Conservation (phyloP, 92 coral and sea anemone genomes). For the Anthopleura xanthogrammica region DNA sequence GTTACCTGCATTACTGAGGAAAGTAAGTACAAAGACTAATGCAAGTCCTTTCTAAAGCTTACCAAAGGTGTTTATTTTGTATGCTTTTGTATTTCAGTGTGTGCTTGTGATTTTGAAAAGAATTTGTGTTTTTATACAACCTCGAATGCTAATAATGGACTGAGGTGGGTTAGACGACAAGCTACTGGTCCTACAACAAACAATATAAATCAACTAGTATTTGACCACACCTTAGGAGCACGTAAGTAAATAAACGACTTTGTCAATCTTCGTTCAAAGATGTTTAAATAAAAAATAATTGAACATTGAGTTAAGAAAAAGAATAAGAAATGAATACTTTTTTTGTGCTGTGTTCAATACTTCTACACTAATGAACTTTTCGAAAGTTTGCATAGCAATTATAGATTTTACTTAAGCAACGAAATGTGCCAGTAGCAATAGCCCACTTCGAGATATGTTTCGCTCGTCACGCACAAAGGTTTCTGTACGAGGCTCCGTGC, state of each 20-base stretch:
- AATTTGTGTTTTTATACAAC: conserved; percentile 15
- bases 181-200: not conserved
- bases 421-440: too few species aligned
- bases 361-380: not conserved
- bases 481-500: too few species aligned
- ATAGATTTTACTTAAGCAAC: too few species aligned
- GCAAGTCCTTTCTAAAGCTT: too few species aligned
- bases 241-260: not conserved
- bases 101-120: conserved; percentile 26
- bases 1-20: conserved; percentile 15
- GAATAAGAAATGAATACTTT: too few species aligned
- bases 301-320: too few species aligned
- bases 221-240: conserved; percentile 6
- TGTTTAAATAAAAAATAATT: too few species aligned
- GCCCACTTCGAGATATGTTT: too few species aligned
- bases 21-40: not conserved
- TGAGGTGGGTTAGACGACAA: not conserved
- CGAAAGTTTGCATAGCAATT: not conserved
- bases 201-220: not conserved
- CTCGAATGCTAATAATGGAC: not conserved
- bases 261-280: too few species aligned
- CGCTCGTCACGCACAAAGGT: too few species aligned
- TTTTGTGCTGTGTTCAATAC: too few species aligned
- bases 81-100: not conserved
- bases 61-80: not conserved